Evolutionary conservation across 1,140 invertebrate species (phyloP).

Genomic region (Penaeus japonicus): DNA sequence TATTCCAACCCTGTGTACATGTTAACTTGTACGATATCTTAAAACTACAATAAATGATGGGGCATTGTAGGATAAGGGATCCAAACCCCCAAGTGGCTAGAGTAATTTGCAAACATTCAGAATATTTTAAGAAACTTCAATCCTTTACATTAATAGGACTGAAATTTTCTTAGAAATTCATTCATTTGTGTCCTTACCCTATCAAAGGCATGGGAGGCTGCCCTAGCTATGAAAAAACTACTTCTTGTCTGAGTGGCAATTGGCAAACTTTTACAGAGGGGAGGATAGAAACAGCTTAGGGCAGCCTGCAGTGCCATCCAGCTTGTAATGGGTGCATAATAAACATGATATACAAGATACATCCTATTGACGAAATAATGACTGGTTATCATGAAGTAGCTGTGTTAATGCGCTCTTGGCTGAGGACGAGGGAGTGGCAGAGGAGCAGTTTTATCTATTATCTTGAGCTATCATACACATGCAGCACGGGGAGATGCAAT

Average conservation of each 20-base stretch:
- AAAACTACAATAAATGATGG: conserved; percentile 50
- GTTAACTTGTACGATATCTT: conserved; percentile 57
- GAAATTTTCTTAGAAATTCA: conserved; percentile 37
- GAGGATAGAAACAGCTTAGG: not conserved
- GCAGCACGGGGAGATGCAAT: conserved; percentile 51
- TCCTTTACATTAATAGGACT: conserved; percentile 31
- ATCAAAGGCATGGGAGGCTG: conserved; percentile 37
- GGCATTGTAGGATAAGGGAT: conserved; percentile 52
- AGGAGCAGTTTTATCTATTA: conserved; percentile 32
- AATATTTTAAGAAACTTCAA: conserved; percentile 32
- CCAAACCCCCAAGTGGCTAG: conserved; percentile 47
- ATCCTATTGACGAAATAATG: conserved; percentile 51
- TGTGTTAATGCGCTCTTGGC: conserved; percentile 52
- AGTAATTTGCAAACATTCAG: conserved; percentile 45
- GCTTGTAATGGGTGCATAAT: conserved; percentile 38
- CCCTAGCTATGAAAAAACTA: conserved; percentile 28
- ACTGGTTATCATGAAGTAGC: conserved; percentile 57
- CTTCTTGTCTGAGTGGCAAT: not conserved
- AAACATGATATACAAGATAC: conserved; percentile 50
- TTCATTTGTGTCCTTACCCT: conserved; percentile 38
- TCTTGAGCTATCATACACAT: conserved; percentile 56
- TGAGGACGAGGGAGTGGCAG: conserved; percentile 46
- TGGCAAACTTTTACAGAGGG: too few relatives aligned
- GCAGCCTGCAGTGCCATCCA: conserved; percentile 27
- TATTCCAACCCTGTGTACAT: conserved; percentile 58